Conservation (phyloP, 1,140 invertebrate genomes). For the Drosophila kikkawai region DNA sequence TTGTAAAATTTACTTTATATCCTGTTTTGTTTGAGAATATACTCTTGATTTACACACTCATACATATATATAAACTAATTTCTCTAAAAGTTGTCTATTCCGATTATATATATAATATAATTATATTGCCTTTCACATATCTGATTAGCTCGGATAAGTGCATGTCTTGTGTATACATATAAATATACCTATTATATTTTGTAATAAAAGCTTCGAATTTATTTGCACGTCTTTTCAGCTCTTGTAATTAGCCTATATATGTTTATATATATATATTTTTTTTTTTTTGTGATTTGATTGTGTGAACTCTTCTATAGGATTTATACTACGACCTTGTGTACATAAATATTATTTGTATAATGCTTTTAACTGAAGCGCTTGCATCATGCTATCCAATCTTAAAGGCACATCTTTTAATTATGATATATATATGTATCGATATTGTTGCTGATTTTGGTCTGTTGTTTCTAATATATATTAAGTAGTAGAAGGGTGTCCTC, state of each 20-base stretch:
- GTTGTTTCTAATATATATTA: conserved; percentile 34
- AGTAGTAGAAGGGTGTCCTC: conserved; percentile 28
- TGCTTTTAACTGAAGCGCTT: conserved; percentile 35
- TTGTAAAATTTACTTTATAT: conserved; percentile 56
- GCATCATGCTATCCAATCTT: conserved; percentile 47
- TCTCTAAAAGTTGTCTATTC: conserved; percentile 49
- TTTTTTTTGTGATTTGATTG: conserved; percentile 35
- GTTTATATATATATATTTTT: not conserved
- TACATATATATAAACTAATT: conserved; percentile 45
- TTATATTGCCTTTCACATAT: conserved; percentile 58
- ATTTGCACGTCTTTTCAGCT: conserved; percentile 65
- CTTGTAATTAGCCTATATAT: conserved; percentile 45
- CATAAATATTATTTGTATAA: conserved; percentile 36
- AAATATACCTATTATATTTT: conserved; percentile 52
- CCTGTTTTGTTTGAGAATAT: conserved; percentile 23
- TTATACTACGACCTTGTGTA: conserved; percentile 32
- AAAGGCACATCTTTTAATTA: conserved; percentile 58
- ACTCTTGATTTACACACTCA: conserved; percentile 47
- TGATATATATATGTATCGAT: conserved; percentile 46
- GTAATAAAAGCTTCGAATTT: conserved; percentile 57
- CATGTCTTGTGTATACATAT: conserved; percentile 53
- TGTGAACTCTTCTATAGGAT: conserved; percentile 40
- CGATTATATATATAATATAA: conserved; percentile 33
- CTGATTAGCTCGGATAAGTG: conserved; percentile 37
- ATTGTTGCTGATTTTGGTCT: conserved; percentile 49